Conservation (phyloP, 2,113 vertebrate genomes). For the Nothoprocta perdicaria region DNA sequence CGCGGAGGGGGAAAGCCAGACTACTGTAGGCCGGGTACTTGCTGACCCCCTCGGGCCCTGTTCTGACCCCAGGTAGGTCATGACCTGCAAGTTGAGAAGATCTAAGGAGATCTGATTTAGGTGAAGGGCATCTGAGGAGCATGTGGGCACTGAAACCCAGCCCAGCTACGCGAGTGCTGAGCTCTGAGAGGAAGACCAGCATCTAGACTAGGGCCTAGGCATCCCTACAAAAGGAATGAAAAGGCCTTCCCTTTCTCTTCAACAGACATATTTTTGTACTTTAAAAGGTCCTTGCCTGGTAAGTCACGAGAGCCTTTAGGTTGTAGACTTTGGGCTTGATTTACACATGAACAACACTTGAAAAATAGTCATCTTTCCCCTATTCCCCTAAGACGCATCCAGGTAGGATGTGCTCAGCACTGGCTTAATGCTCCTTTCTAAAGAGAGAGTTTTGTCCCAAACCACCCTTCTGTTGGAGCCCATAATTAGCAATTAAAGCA, state of each 20-base stretch:
- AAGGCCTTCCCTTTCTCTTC: neutral
- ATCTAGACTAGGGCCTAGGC: neutral
- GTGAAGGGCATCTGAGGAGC: neutral
- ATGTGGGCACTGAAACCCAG: fast-evolving
- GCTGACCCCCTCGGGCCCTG: neutral
- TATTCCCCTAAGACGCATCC: neutral
- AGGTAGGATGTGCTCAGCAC: neutral
- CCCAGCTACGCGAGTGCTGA: neutral
- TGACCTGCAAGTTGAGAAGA: fast-evolving
- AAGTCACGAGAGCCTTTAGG: neutral
- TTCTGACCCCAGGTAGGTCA: neutral
- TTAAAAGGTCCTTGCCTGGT: neutral
- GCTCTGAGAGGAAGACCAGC: neutral
- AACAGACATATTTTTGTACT: neutral
- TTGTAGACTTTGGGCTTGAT: neutral
- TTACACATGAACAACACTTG: neutral
- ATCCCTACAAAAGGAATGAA: neutral
- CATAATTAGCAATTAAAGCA: constrained; percentile 81
- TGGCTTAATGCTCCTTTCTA: constrained; percentile 46
- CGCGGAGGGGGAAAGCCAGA: neutral
- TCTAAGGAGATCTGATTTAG: neutral
- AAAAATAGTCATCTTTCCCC: neutral
- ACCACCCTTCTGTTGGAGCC: constrained; percentile 49
- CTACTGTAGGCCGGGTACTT: neutral
- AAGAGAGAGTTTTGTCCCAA: constrained; percentile 55